phyloP scores from a whole-genome alignment of 2,113 vertebrate species.

The Oxyruncus cristatus region DNA sequence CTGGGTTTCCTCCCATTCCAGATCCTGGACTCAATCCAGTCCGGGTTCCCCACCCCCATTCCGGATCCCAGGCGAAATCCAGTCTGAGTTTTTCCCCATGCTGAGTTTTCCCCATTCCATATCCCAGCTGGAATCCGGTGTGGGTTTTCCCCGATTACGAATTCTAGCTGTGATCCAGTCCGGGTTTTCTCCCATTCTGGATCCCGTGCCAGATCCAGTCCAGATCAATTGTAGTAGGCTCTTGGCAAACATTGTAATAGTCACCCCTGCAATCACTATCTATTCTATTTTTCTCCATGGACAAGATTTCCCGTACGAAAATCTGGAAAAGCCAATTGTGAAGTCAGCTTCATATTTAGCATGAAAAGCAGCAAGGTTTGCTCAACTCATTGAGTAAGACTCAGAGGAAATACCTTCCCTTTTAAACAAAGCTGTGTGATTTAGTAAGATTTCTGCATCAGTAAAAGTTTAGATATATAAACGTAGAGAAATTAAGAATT shows the following conservation, averaged over 20 bases:
- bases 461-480: not conserved
- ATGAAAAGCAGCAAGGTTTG: not conserved
- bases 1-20: not conserved
- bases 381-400: not conserved
- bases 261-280: not conserved
- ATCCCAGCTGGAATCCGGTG: not conserved
- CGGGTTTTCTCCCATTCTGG: not conserved
- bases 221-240: not conserved
- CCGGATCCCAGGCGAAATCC: not conserved
- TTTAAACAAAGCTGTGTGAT: not conserved
- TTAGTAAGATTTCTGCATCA: not conserved
- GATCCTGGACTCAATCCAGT: not conserved
- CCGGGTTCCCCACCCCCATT: not conserved
- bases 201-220: not conserved
- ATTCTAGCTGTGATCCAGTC: not conserved
- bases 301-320: not conserved
- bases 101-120: not conserved
- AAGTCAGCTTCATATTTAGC: not conserved
- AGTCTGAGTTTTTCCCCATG: not conserved
- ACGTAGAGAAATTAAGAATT: not conserved
- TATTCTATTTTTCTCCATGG: not conserved
- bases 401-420: not conserved
- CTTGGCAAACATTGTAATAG: not conserved
- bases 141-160: not conserved
- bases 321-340: not conserved